Percentiles rank a stretch among this genome's conserved stretches.
Evolutionary conservation across 2,113 vertebrate genomes (phyloP).

Genomic region (Corythoichthys intestinalis): DNA sequence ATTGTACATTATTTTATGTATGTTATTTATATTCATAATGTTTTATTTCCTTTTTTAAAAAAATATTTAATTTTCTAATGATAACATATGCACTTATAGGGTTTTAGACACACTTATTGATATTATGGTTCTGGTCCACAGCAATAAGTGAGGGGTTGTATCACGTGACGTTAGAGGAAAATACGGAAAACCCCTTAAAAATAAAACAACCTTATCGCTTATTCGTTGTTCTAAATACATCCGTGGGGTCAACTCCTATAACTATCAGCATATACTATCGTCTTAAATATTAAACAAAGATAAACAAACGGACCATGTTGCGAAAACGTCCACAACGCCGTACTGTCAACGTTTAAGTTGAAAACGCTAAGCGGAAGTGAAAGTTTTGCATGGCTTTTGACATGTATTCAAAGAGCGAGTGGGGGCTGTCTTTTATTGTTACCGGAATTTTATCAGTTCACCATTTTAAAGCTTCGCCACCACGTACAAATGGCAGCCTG

Average conservation of each 20-base stretch:
- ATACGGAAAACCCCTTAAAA: not conserved
- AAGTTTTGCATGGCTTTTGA: constrained; percentile 5
- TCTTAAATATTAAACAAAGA: not conserved
- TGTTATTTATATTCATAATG: no score
- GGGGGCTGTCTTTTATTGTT: not conserved
- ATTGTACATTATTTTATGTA: no score
- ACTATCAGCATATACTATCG: not conserved
- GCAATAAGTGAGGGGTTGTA: no score
- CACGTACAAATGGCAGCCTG: constrained; percentile 25
- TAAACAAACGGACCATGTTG: not conserved
- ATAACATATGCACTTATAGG: no score
- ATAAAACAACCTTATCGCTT: not conserved
- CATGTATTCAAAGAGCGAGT: not conserved
- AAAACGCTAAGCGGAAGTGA: constrained; percentile 8
- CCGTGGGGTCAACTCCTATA: fast-evolving
- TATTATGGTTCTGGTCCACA: no score
- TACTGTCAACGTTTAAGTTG: constrained; percentile 33
- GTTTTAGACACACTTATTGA: no score
- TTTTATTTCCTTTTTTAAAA: no score
- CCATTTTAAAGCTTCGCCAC: not conserved
- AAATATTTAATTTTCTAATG: no score
- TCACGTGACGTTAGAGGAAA: not conserved
- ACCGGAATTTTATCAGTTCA: constrained; percentile 1
- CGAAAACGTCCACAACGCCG: not conserved
- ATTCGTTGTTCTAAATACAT: no score